Conservation (phyloP, 2,888 invertebrate genomes). For the Diaphora mendica region DNA sequence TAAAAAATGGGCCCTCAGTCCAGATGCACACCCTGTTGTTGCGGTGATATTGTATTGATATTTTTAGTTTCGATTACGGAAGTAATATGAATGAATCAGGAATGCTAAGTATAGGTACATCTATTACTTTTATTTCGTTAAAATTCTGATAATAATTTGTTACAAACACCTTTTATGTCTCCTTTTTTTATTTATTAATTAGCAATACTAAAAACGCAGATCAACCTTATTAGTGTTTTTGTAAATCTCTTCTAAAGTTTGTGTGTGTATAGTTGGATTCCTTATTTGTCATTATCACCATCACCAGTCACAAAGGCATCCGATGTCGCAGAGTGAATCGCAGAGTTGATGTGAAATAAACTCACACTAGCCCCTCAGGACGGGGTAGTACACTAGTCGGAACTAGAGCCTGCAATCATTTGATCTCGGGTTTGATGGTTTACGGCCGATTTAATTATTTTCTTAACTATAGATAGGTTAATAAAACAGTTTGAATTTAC, state of each 20-base stretch:
- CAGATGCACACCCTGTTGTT: no score
- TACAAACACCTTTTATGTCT: neutral
- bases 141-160: no score
- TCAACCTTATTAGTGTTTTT: neutral
- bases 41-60: neutral
- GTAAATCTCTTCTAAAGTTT: neutral
- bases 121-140: no score
- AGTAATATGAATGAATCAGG: neutral
- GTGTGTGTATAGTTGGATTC: neutral
- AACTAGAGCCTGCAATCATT: neutral
- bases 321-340: neutral
- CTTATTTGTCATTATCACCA: neutral
- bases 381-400: neutral
- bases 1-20: no score
- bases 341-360: no score
- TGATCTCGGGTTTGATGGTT: neutral
- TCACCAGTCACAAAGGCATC: no score
- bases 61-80: neutral
- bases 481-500: no score
- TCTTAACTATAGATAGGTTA: no score
- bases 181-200: no score
- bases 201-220: neutral
- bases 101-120: neutral
- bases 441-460: no score
- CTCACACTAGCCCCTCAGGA: neutral